These are phyloP conservation scores for Hyles lineata DNA, from an alignment of 2,888 invertebrate genomes.

Conservation along the genomic window DNA sequence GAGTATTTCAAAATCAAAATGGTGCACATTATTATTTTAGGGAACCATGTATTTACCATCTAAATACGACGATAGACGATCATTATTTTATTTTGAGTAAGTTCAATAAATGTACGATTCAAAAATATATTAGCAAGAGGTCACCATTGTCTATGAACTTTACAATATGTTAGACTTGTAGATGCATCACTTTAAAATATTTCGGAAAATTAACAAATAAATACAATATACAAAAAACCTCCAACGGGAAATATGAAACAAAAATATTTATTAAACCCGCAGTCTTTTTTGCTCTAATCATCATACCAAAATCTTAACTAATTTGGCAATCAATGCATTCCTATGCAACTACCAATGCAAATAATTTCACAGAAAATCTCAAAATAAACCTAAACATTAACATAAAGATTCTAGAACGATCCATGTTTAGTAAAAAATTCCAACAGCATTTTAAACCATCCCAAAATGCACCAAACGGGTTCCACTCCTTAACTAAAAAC, in stretches of 20 bases:
- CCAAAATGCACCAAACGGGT: conserved; percentile 5
- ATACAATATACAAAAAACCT: not conserved
- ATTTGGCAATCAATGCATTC: not conserved
- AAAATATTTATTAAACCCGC: too few relatives aligned
- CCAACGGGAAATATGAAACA: not conserved
- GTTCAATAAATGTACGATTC: not conserved
- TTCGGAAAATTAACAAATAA: not conserved
- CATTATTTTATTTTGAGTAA: too few relatives aligned
- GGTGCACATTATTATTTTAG: too few relatives aligned
- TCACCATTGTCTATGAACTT: too few relatives aligned
- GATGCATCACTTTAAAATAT: not conserved
- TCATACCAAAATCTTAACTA: not conserved
- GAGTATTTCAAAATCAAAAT: too few relatives aligned
- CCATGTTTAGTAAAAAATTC: conserved; percentile 6
- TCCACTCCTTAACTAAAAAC: conserved; percentile 2
- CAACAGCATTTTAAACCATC: conserved; percentile 2
- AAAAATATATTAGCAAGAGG: not conserved
- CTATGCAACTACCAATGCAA: not conserved
- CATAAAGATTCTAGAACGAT: conserved; percentile 25
- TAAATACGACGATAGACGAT: not conserved
- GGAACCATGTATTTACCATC: not conserved
- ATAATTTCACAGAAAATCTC: not conserved
- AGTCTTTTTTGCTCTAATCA: too few relatives aligned
- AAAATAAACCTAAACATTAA: not conserved
- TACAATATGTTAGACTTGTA: not conserved